Evolutionary conservation across 2,888 invertebrate genomes (phyloP).

Genomic region (Pyrocoelia pectoralis): DNA sequence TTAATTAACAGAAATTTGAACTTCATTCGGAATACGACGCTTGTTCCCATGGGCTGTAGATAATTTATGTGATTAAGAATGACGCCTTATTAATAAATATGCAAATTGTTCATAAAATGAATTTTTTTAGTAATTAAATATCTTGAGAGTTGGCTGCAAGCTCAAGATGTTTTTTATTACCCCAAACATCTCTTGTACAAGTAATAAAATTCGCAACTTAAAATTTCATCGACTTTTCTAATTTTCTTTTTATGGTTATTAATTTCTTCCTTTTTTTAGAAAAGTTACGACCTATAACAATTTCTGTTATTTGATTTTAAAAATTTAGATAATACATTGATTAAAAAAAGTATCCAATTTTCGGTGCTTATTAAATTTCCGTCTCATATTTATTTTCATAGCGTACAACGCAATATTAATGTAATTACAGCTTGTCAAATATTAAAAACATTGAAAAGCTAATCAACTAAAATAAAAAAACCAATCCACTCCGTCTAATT

Average conservation of each 20-base stretch:
- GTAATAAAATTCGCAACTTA: neutral
- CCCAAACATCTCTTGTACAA: neutral
- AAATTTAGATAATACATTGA: no score
- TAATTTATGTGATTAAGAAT: neutral
- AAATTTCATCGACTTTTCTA: neutral
- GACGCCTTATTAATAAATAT: neutral
- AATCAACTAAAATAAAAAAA: no score
- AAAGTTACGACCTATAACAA: no score
- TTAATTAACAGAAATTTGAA: conserved; percentile 1
- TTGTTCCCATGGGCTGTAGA: neutral
- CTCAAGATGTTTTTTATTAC: neutral
- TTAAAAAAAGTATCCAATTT: no score
- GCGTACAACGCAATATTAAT: no score
- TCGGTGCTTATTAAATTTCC: no score
- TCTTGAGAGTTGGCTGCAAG: neutral
- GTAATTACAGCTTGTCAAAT: no score
- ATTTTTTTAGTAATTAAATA: neutral
- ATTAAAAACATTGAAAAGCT: no score
- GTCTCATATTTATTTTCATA: no score
- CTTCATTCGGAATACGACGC: neutral
- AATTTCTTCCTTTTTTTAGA: neutral
- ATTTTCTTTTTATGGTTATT: neutral
- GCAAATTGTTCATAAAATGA: neutral
- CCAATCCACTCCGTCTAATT: no score
- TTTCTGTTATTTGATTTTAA: no score